phyloP scores from a whole-genome alignment of 2,797 vertebrate genomes.

The Zenarchopterus dispar region DNA sequence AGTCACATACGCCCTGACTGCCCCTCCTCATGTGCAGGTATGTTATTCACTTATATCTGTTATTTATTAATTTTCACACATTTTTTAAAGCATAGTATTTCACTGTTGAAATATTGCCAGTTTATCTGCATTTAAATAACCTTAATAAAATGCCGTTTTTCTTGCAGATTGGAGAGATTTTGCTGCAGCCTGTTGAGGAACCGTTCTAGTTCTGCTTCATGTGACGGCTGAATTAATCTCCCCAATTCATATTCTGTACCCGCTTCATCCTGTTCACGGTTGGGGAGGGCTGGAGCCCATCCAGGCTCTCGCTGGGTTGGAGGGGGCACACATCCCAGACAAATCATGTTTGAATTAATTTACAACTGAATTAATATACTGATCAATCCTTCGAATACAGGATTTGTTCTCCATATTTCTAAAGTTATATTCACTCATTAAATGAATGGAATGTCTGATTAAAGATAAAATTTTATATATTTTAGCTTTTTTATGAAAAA shows the following conservation, averaged over 20 bases:
- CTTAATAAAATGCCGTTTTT: not conserved
- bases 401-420: not conserved
- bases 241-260: too few species aligned
- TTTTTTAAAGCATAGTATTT: not conserved
- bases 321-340: too few species aligned
- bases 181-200: conserved; percentile 87
- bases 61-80: not conserved
- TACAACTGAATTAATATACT: too few species aligned
- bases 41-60: conserved; percentile 26
- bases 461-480: not conserved
- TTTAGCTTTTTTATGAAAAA: not conserved
- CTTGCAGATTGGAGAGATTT: conserved; percentile 87
- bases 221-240: not conserved
- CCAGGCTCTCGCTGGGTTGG: too few species aligned
- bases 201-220: conserved; percentile 61
- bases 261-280: too few species aligned
- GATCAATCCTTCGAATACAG: too few species aligned
- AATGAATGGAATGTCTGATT: not conserved
- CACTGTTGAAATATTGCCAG: too few species aligned
- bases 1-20: conserved; percentile 86
- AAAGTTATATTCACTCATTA: not conserved
- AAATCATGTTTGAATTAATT: too few species aligned
- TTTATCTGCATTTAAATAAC: conserved; percentile 1
- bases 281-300: too few species aligned
- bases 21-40: conserved; percentile 89